Evolutionary conservation across 2,797 vertebrate genomes (phyloP).

Genomic region (Varecia variegata): DNA sequence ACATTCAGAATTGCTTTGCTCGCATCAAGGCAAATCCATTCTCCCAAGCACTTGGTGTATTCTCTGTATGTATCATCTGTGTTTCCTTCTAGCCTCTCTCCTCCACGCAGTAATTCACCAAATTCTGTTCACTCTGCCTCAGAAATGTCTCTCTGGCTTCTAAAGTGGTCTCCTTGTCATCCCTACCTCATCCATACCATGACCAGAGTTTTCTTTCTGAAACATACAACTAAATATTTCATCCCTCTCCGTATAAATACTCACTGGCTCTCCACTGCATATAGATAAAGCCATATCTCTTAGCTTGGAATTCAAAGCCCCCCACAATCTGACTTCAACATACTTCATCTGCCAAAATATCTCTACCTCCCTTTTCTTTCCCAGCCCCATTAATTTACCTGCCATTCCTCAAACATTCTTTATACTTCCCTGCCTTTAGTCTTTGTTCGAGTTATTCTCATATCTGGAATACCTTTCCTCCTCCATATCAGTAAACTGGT

Average conservation of each 20-base stretch:
- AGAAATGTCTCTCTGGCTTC: background rate
- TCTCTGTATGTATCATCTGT: background rate
- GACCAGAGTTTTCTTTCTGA: background rate
- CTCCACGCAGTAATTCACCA: background rate
- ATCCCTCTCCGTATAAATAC: background rate
- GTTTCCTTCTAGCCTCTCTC: background rate
- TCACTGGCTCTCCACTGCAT: background rate
- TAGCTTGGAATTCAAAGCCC: constrained; percentile 8
- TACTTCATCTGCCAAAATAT: background rate
- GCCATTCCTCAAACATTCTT: background rate
- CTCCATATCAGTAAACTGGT: background rate
- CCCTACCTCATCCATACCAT: background rate
- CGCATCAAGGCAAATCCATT: background rate
- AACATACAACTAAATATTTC: background rate
- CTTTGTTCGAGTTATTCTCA: background rate
- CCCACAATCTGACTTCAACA: background rate
- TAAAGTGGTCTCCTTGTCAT: background rate
- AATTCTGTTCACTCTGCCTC: background rate
- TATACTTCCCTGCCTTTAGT: background rate
- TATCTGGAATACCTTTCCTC: background rate
- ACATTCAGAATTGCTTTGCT: background rate
- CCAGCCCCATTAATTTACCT: background rate
- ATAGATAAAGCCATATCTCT: background rate
- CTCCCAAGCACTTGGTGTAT: background rate
- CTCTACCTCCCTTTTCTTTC: background rate